Conservation (phyloP, 2,888 invertebrate genomes). For the Bombylius major region DNA sequence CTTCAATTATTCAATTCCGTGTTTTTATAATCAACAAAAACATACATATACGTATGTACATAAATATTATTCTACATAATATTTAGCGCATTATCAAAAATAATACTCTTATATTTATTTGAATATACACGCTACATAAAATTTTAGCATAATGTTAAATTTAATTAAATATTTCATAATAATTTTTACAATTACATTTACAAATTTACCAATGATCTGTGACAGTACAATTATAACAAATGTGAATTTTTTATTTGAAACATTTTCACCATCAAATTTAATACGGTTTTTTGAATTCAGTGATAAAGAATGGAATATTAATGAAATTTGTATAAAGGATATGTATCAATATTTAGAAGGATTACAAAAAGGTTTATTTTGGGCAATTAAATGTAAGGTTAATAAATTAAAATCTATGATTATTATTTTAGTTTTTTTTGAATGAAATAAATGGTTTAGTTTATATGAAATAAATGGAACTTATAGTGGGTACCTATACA, state of each 20-base stretch:
- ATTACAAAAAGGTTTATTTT: constrained; percentile 22
- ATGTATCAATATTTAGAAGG: constrained; percentile 26
- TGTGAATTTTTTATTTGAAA: constrained; percentile 26
- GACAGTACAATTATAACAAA: constrained; percentile 16
- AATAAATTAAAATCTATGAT: not conserved
- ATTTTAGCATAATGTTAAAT: no score
- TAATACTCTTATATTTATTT: no score
- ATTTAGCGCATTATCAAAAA: no score
- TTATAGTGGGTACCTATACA: no score
- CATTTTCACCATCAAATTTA: constrained; percentile 24
- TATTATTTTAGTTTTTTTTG: no score
- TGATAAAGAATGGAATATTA: constrained; percentile 28
- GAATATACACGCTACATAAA: no score
- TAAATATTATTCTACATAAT: no score
- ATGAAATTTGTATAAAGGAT: constrained; percentile 23
- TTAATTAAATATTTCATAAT: not conserved
- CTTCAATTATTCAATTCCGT: no score
- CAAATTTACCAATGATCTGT: not conserved
- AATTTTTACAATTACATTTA: not conserved
- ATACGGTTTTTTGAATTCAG: constrained; percentile 28
- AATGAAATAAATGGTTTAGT: no score
- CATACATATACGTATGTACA: no score
- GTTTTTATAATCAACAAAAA: no score
- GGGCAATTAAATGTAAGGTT: constrained; percentile 26
- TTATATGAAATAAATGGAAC: no score